Evolutionary conservation across 2,113 vertebrate genomes (phyloP), one percentile per base, ranked within the genome.

Genomic region (Penelope pileata): DNA sequence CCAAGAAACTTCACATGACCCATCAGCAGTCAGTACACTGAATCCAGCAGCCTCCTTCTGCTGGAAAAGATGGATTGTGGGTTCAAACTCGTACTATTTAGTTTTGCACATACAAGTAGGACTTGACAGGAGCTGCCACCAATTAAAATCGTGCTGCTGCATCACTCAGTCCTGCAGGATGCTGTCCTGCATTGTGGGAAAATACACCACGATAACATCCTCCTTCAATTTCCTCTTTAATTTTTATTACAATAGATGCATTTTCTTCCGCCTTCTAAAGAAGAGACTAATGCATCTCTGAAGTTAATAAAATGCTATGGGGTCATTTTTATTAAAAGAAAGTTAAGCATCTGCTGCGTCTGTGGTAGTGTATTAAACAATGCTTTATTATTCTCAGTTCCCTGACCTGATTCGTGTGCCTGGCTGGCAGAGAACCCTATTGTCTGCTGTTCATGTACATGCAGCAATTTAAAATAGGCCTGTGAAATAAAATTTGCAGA

Each of bases 181-280:
- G 4, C 18, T 21, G 54, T n/a, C 11, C 8, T 8, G 0, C 3
- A 23, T 1, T n/a, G 27, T 3, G 42, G 29, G 69, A n/a, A 91
- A 51, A 60, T 7, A 5, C 4, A 36, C 40, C 60, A 16, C 0
- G 69, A 78, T 83, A 94, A 27, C 16, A 72, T 51, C 91, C 22
- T 36, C 75, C 67, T 87, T 38, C 64, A 72, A 93, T 93, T 90
- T 91, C 91, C 91, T 96, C 73, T 88, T 56, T 70, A 40, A 82
- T 73, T 92, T 95, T 73, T 67, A 50, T 7, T 83, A 89, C 73
- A 76, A 68, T 77, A 42, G 73, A 59, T 48, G 50, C 21, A 51
- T 78, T 79, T 91, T 95, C 72, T 67, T 48, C 74, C 66, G n/a
- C 64, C 21, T 96, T 67, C 85, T 83, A 22, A 76, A 88, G 88